phyloP scores from a whole-genome alignment of 2,113 vertebrate species.

The Archilochus colubris region DNA sequence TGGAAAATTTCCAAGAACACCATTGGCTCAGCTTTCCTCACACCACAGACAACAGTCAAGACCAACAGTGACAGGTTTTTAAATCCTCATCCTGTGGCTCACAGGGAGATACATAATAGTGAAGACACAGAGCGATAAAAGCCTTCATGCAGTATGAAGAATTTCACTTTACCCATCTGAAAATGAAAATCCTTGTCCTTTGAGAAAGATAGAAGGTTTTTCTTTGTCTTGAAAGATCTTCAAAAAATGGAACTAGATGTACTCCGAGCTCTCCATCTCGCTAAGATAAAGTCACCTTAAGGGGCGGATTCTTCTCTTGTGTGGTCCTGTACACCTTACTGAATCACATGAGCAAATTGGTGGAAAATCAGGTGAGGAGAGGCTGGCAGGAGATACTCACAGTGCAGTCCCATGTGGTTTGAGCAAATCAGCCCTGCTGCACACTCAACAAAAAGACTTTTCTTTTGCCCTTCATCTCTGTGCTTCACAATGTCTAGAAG shows the following conservation, averaged over 20 bases:
- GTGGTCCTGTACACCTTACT: neutral
- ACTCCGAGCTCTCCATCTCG: neutral
- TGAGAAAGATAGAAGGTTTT: neutral
- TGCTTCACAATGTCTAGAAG: neutral
- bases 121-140: neutral
- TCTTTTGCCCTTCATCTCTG: neutral
- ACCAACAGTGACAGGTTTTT: neutral
- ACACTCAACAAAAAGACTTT: neutral
- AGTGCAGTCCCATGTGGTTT: accelerated
- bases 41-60: neutral
- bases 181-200: neutral
- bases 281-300: neutral
- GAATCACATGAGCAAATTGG: neutral
- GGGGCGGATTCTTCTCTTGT: neutral
- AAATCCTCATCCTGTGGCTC: neutral
- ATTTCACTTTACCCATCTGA: neutral
- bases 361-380: neutral
- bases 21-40: neutral
- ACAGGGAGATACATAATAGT: neutral
- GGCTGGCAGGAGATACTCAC: neutral
- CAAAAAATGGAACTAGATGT: neutral
- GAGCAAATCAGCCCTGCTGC: neutral
- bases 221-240: neutral
- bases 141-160: neutral
- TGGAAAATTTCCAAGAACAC: neutral